Evolutionary conservation across 2,888 invertebrate species (phyloP).

Genomic region (Ectobius pallidus): DNA sequence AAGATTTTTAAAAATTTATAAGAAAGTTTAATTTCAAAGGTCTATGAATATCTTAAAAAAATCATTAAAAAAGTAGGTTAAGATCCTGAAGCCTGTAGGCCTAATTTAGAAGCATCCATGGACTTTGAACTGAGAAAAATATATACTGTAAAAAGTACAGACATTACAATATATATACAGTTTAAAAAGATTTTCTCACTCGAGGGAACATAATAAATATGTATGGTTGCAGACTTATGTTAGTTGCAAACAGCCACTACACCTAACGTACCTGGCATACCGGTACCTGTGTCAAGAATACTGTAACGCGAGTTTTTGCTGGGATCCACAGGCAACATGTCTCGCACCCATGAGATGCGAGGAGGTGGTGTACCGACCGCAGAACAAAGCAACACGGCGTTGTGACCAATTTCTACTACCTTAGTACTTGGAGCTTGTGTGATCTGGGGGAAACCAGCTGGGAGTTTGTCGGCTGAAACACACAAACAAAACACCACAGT

Average conservation of each 20-base stretch:
- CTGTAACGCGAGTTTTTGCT: constrained; percentile 83
- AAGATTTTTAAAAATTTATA: too few relatives aligned
- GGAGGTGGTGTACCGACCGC: constrained; percentile 83
- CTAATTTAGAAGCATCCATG: too few relatives aligned
- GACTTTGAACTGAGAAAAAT: too few relatives aligned
- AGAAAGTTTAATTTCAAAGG: too few relatives aligned
- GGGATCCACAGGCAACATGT: constrained; percentile 87
- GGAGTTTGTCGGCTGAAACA: constrained; percentile 81
- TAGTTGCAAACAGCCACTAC: constrained; percentile 13
- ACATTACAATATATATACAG: too few relatives aligned
- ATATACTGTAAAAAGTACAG: too few relatives aligned
- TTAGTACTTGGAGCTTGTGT: constrained; percentile 87
- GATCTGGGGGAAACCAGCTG: constrained; percentile 90
- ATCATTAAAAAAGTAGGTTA: too few relatives aligned
- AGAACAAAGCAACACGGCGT: constrained; percentile 86
- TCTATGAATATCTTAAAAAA: too few relatives aligned
- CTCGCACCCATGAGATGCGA: constrained; percentile 91
- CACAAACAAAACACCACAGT: constrained; percentile 46
- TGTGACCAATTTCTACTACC: constrained; percentile 95
- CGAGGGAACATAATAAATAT: too few relatives aligned
- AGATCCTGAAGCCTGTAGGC: too few relatives aligned
- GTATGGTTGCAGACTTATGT: constrained; percentile 4
- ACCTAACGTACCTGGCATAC: constrained; percentile 27
- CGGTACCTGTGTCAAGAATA: constrained; percentile 53
- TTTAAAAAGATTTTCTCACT: too few relatives aligned